Conservation (phyloP, 2,888 invertebrate genomes). For the Drosophila meridionalis region DNA sequence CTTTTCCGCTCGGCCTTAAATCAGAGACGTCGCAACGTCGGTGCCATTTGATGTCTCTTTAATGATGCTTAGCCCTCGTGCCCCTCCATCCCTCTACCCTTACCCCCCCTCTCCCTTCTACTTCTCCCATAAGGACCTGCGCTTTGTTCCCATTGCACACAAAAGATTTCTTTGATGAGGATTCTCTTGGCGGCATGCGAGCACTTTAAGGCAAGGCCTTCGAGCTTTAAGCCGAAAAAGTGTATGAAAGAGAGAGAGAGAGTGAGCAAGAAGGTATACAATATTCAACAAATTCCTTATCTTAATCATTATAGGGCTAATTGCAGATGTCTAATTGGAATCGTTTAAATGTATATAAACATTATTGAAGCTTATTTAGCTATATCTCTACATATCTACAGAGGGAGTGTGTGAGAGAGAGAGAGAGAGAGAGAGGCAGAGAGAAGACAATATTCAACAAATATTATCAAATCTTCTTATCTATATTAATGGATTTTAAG, state of each 20-base stretch:
- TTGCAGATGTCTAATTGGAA: neutral
- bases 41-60: slow-evolving; percentile 37
- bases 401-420: too few species aligned
- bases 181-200: slow-evolving; percentile 1
- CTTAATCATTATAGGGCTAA: neutral
- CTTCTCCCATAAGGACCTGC: neutral
- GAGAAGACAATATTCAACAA: too few species aligned
- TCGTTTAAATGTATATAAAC: neutral
- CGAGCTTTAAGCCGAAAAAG: neutral
- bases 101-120: too few species aligned
- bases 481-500: too few species aligned
- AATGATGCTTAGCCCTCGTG: slow-evolving; percentile 41
- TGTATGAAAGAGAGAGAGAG: neutral
- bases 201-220: slow-evolving; percentile 1
- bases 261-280: neutral
- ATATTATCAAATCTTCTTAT: too few species aligned
- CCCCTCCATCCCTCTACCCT: neutral
- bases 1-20: slow-evolving; percentile 23
- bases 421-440: too few species aligned
- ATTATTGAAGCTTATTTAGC: neutral
- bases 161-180: slow-evolving; percentile 11
- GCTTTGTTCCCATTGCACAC: slow-evolving; percentile 6
- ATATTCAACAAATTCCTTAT: neutral
- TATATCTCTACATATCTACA: too few species aligned
- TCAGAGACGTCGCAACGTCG: slow-evolving; percentile 20